Base-by-base conservation (phyloP, 2,888 invertebrate genomes). In the Tetragonisca angustula region DNA sequence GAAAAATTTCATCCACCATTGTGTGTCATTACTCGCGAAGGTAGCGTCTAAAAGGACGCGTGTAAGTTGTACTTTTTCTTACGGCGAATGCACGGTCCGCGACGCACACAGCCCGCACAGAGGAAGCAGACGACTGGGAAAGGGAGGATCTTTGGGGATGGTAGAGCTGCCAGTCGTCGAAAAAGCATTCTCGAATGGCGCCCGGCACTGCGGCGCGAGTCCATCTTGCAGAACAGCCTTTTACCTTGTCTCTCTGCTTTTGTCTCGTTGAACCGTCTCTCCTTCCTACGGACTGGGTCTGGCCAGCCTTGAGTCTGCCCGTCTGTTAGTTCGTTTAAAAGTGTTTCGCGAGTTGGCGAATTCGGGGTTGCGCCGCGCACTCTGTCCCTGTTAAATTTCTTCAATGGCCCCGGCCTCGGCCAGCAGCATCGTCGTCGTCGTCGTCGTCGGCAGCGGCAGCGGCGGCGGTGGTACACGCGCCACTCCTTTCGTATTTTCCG, bases 401-500 rank as follows among this genome's bases (percentile, higher is more conserved):
- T 89, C 83, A 87, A 91, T 88, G 87, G 83, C 76, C 43, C 78
- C 78, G 0, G 21, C 21, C 62, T 19, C 13, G 19, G 62, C 32
- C 72, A 54, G 43, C 76, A 43, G 43, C 43, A 9, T 43, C 43
- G 43, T 43, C 43, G 43, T 43, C 43, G 43, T 43, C 36, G 36
- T 36, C 36, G 36, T 36, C 36, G 36, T 36, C 43, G 36, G 5
- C 36, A n/a, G 36, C 32, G 32, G 32, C 32, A 32, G 72, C 65
- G 76, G 83, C 83, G 79, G 11, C 5, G 13, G 15, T n/a, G 19
- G 61, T 79, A 80, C 77, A 80, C 79, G 77, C 84, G 81, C 84
- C 70, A 73, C 83, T 82, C 85, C 49, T 19, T 68, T n/a, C 86
- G 88, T 91, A 91, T 93, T 93, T 92, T 91, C 87, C 86, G 87